A percentile compares a stretch with the other conserved stretches of the same genome.
These are phyloP conservation scores for Stenchaetothrips biformis DNA, from an alignment of 2,888 invertebrate species.

Conservation along the genomic window DNA sequence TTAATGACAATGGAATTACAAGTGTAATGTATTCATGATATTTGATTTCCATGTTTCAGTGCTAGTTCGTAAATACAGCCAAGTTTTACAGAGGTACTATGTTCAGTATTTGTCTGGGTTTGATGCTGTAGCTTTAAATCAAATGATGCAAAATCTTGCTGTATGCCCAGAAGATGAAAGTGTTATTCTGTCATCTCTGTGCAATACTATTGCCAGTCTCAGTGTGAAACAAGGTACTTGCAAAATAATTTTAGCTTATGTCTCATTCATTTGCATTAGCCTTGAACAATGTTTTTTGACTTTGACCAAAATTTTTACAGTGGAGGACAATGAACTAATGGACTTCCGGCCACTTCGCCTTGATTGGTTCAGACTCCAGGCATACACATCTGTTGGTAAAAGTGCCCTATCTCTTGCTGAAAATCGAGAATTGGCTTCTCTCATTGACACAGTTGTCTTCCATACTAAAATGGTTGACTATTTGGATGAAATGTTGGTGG, in stretches of 20 bases:
- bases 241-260: constrained; percentile 35
- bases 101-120: constrained; percentile 95
- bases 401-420: constrained; percentile 73
- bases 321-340: constrained; percentile 92
- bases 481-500: constrained; percentile 91
- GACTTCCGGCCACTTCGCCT: constrained; percentile 92
- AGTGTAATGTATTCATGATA: constrained; percentile 1
- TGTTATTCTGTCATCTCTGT: constrained; percentile 85
- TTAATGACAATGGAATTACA: not conserved
- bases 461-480: constrained; percentile 98
- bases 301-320: constrained; percentile 45
- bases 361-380: constrained; percentile 97
- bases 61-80: constrained; percentile 90
- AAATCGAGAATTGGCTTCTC: constrained; percentile 78
- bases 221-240: constrained; percentile 73
- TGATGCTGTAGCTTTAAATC: constrained; percentile 87
- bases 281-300: not conserved
- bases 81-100: constrained; percentile 95
- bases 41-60: constrained; percentile 43
- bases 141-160: constrained; percentile 73
- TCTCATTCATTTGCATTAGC: constrained; percentile 38
- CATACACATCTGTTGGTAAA: constrained; percentile 82
- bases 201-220: constrained; percentile 78
- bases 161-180: constrained; percentile 93
- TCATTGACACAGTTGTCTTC: constrained; percentile 92